phyloP scores from a whole-genome alignment of 2,797 vertebrate genomes.

The Silurus aristotelis region DNA sequence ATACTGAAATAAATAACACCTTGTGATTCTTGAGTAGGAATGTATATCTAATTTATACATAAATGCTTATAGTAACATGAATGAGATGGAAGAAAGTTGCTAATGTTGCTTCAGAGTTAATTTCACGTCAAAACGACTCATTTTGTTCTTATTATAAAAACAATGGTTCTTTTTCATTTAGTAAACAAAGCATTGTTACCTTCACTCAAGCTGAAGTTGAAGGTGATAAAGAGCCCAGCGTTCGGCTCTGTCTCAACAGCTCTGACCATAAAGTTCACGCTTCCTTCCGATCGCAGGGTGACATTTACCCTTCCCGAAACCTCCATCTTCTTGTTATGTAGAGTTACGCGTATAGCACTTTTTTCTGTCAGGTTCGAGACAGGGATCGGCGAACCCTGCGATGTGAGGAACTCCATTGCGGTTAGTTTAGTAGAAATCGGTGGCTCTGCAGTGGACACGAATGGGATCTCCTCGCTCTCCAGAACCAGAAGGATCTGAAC shows the following conservation, averaged over 20 bases:
- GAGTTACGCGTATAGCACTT: slow-evolving; percentile 70
- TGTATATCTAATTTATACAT: not conserved
- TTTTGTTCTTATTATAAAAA: not conserved
- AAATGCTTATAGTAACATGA: not conserved
- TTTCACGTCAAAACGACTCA: not conserved
- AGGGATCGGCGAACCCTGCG: slow-evolving; percentile 67
- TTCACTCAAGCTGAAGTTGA: slow-evolving; percentile 71
- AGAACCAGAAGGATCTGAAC: slow-evolving; percentile 73
- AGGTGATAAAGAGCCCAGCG: slow-evolving; percentile 72
- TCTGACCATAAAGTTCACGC: slow-evolving; percentile 69
- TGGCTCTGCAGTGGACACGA: slow-evolving; percentile 60
- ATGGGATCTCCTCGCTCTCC: slow-evolving; percentile 54
- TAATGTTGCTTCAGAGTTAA: too few relatives aligned
- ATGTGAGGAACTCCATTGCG: slow-evolving; percentile 76
- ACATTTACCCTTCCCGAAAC: slow-evolving; percentile 21
- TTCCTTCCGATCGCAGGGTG: slow-evolving; percentile 59
- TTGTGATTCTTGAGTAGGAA: not conserved
- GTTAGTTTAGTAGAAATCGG: slow-evolving; percentile 74
- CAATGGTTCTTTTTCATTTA: not conserved
- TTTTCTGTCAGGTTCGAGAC: slow-evolving; percentile 69
- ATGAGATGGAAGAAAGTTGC: not conserved
- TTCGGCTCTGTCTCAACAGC: slow-evolving; percentile 59
- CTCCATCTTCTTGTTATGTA: slow-evolving; percentile 59
- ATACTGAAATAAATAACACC: not conserved
- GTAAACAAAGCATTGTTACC: slow-evolving; percentile 61